These are phyloP conservation scores for Drosophila siamana DNA, from an alignment of 2,888 invertebrate genomes.

Conservation along the genomic window DNA sequence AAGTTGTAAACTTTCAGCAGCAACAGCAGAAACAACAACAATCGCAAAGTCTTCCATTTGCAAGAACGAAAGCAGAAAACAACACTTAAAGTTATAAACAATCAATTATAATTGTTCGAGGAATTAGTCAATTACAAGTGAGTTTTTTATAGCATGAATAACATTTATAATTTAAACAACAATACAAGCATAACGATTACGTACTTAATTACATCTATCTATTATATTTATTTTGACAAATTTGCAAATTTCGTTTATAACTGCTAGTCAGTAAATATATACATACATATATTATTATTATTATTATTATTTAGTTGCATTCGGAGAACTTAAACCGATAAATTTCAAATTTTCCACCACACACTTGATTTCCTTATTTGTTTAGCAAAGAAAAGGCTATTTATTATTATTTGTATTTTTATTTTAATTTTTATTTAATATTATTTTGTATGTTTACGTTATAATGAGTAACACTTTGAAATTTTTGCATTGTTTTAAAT, in stretches of 20 bases:
- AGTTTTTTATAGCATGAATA: constrained; percentile 43
- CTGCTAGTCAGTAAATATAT: constrained; percentile 78
- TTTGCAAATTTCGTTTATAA: constrained; percentile 67
- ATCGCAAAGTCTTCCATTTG: constrained; percentile 81
- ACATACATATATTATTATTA: constrained; percentile 24
- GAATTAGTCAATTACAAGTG: constrained; percentile 69
- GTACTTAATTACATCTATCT: constrained; percentile 67
- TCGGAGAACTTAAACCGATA: constrained; percentile 52
- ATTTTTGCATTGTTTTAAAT: constrained; percentile 47
- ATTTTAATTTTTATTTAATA: constrained; percentile 35
- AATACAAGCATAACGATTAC: constrained; percentile 28
- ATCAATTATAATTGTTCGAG: constrained; percentile 33
- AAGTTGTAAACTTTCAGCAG: constrained; percentile 70
- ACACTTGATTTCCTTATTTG: constrained; percentile 61
- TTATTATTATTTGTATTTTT: constrained; percentile 55
- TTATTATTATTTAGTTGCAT: constrained; percentile 43
- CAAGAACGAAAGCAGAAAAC: constrained; percentile 34
- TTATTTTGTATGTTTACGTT: constrained; percentile 23
- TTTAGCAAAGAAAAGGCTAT: constrained; percentile 74
- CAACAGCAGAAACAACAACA: constrained; percentile 64
- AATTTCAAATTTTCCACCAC: constrained; percentile 28
- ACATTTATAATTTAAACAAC: constrained; percentile 3
- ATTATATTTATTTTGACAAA: constrained; percentile 66
- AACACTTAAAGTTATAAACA: constrained; percentile 37
- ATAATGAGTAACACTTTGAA: constrained; percentile 28